Base-by-base conservation (phyloP, 2,888 invertebrate genomes). In the Liposcelis brunnea region DNA sequence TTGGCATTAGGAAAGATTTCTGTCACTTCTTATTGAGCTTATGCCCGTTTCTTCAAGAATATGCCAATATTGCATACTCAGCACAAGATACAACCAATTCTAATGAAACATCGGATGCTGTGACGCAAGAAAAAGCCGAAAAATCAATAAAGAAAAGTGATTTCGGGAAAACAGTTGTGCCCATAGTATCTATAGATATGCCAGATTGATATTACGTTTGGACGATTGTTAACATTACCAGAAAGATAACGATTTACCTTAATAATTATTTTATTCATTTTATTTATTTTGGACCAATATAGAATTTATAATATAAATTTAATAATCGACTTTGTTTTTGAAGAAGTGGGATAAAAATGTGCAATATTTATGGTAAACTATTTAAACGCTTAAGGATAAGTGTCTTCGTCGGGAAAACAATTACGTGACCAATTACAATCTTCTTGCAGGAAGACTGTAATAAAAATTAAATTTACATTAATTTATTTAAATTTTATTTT, bases 61-160 rank as follows among this genome's bases (percentile, higher is more conserved):
- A 98, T 63, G 97, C 94, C 15, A 98, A 98, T 65, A 94, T 98
- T 54, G 90, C 94, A 5, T 97, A 97, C 64, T 80, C 77, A 62
- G 78, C 74, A 53, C 81, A 75, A 49, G 52, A 47, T 47, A 49
- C 40, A 49, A 48, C 57, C 65, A 56, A 56, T 68, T 68, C 58
- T 56, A 56, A 65, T 52, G 56, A 68, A 19, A 61, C 62, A 48
- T 49, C 64, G 48, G 56, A 71, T 67, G 65, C 61, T 63, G 65
- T 54, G 66, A 61, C 60, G 70, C 61, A 14, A 64, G 64, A 34
- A 58, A 60, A 11, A 57, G 54, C n/a, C 66, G 61, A 60, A 72
- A 68, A 55, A 55, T 68, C 68, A 46, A 69, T 61, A 53, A 73
- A 76, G 54, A 79, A 83, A 59, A 77, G 78, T 52, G 86, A 87